phyloP scores from a whole-genome alignment of 2,888 invertebrate genomes.

The Hermaeophaga mercurialis region DNA sequence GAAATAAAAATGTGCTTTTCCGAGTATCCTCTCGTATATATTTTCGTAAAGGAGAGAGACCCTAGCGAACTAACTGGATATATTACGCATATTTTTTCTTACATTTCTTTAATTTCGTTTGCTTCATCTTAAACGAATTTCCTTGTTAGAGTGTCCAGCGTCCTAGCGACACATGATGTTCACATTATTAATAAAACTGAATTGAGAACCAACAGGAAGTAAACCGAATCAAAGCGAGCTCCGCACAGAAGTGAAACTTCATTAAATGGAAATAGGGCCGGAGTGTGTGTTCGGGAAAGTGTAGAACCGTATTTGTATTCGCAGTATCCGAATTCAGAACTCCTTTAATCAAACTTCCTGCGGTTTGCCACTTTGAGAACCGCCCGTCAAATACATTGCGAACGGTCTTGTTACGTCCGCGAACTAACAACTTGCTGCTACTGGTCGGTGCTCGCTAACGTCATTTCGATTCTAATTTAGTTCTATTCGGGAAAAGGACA shows the following conservation, averaged over 20 bases:
- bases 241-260: neutral
- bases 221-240: neutral
- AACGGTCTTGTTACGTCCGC: neutral
- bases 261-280: neutral
- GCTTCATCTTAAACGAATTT: too few relatives aligned
- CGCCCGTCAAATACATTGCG: constrained; percentile 7
- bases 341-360: constrained; percentile 23
- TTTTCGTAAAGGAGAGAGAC: too few relatives aligned
- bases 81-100: too few relatives aligned
- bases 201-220: neutral
- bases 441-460: neutral
- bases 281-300: neutral
- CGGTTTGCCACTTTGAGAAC: constrained; percentile 12
- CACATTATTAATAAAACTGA: neutral
- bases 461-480: neutral
- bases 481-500: neutral
- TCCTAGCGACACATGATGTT: too few relatives aligned
- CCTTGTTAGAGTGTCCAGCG: too few relatives aligned
- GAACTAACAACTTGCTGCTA: neutral
- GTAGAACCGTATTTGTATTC: neutral
- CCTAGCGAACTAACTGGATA: too few relatives aligned
- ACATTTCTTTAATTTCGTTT: too few relatives aligned
- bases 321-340: neutral
- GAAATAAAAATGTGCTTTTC: too few relatives aligned
- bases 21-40: too few relatives aligned